Base-by-base conservation (phyloP, 2,113 vertebrate species). In the Hippocampus barbouri region DNA sequence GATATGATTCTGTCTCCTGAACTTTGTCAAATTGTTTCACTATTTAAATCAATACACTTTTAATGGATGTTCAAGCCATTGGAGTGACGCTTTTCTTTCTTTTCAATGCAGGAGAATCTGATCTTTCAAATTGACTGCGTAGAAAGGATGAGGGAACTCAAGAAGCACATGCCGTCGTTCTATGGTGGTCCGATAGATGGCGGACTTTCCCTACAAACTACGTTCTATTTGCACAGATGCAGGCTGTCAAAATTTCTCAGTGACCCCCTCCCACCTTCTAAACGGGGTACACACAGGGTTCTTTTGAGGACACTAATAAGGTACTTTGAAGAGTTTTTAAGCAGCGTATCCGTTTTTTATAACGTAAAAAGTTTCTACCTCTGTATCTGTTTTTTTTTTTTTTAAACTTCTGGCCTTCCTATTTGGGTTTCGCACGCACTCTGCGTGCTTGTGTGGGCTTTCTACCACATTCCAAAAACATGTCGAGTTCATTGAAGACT, bases 151-250 rank as follows among this genome's bases (percentile, higher is more conserved):
- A 53, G 49, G 51, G 1, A 20, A 20, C 20, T 60, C 25, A 61
- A 7, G 27, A 30, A 61, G 7, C 12, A 61, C 27, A 61, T 18
- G 49, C 49, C 49, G 16, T 21, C 25, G 56, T 14, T 25, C 6
- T 59, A 27, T 30, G 4, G 25, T 65, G 54, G 59, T 9, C 79
- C 92, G 73, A 88, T 82, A 93, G 91, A 90, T 91, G 92, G 91
- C 89, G 87, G 87, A 85, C 87, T 89, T 47, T 83, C 78, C 89
- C 90, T 86, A 77, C 80, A 82, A 87, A 91, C 84, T 34, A 68
- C 41, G 30, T 40, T 30, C 60, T 69, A 62, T 69, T 30, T 47
- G 34, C 40, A 38, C 8, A 2, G 66, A 79, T 66, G 0, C 64
- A 16, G 49, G 2, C 70, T 70, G 78, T 61, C 65, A 68, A 68